A percentile compares a stretch with the other conserved stretches of the same genome.
Evolutionary conservation across 2,888 invertebrate species (phyloP).

Genomic region (Lysandra bellargus): DNA sequence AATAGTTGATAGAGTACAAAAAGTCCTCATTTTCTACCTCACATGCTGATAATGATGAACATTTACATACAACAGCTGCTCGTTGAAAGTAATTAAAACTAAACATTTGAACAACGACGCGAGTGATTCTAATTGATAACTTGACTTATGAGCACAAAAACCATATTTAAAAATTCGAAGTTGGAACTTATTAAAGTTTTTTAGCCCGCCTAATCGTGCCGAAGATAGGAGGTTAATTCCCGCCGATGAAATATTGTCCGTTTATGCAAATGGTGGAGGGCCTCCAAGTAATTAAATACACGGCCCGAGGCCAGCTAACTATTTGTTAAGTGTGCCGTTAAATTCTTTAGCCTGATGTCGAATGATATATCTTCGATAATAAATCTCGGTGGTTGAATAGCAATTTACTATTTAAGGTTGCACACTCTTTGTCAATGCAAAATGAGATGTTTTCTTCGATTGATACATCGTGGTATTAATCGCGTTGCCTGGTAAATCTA

Average conservation of each 20-base stretch:
- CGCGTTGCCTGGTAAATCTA: neutral
- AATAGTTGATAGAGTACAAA: too few relatives aligned
- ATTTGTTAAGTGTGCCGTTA: constrained; percentile 69
- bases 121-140: constrained; percentile 72
- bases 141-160: constrained; percentile 64
- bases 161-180: constrained; percentile 47
- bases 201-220: constrained; percentile 65
- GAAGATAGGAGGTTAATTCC: constrained; percentile 73
- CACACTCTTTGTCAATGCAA: neutral
- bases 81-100: constrained; percentile 24
- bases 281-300: constrained; percentile 74
- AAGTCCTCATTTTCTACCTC: too few relatives aligned
- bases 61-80: neutral
- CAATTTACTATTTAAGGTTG: constrained; percentile 22
- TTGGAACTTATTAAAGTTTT: constrained; percentile 70
- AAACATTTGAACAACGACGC: constrained; percentile 40
- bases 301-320: constrained; percentile 62
- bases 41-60: neutral
- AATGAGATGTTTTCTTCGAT: constrained; percentile 3
- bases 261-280: constrained; percentile 74
- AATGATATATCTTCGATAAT: neutral
- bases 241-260: constrained; percentile 73
- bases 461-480: neutral
- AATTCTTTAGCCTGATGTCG: constrained; percentile 42
- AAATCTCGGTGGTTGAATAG: constrained; percentile 2